Conservation (phyloP, 2,888 invertebrate genomes). For the Meiosimyza decipiens region DNA sequence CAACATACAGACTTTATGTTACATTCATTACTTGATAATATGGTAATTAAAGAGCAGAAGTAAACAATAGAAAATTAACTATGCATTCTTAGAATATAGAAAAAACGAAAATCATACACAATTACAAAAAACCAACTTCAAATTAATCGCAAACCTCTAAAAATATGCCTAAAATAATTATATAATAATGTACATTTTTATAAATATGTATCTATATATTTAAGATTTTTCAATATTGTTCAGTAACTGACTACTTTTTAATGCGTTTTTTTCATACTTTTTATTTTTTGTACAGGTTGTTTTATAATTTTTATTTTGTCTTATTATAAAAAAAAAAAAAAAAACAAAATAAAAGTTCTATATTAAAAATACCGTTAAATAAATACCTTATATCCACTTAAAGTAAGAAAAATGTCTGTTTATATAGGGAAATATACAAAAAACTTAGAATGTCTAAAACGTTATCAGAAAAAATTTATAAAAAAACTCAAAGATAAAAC, state of each 20-base stretch:
- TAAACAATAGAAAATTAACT: too few relatives aligned
- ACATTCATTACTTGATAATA: too few relatives aligned
- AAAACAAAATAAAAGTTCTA: too few relatives aligned
- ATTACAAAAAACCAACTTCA: background rate
- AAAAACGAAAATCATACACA: too few relatives aligned
- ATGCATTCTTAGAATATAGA: too few relatives aligned
- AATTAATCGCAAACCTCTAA: constrained; percentile 31
- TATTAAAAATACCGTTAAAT: too few relatives aligned
- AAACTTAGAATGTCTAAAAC: constrained; percentile 11
- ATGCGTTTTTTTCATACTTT: background rate
- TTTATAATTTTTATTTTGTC: too few relatives aligned
- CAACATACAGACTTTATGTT: too few relatives aligned
- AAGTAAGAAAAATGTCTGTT: constrained; percentile 22
- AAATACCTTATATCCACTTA: too few relatives aligned
- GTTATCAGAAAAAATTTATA: background rate
- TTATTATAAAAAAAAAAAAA: too few relatives aligned
- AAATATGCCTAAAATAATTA: constrained; percentile 32
- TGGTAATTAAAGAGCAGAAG: too few relatives aligned
- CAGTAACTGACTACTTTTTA: constrained; percentile 4
- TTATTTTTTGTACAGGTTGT: too few relatives aligned
- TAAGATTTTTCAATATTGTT: constrained; percentile 15
- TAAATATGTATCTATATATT: constrained; percentile 24
- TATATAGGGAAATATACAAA: constrained; percentile 25
- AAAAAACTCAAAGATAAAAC: background rate
- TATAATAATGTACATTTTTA: constrained; percentile 33